Evolutionary conservation across 2,797 vertebrate species (phyloP), one percentile per base, ranked within the genome.

Genomic region (Malacoraja senta): DNA sequence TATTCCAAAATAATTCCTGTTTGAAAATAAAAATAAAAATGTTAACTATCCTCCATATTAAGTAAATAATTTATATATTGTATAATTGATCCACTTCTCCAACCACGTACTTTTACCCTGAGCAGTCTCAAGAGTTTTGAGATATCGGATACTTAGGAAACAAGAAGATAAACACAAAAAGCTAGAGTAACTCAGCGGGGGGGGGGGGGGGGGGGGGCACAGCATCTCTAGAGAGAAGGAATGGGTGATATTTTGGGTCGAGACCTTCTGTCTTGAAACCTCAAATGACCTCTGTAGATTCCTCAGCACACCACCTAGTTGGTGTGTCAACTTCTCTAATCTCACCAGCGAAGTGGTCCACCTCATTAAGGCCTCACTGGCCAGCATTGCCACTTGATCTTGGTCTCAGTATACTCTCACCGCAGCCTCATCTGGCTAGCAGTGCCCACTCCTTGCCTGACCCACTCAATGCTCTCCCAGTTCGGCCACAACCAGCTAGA

Each of bases 1-100:
- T 98, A 99, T 94, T 99, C 99, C 95, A 99, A 95, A 95, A 98
- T 97, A 94, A 99, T 98, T 93, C 98, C 98, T 99, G 94, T 32
- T 8, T 8, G 77, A 71, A 94, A 38, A 8, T 77, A 93, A 93
- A 29, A 53, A 21, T 19, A 79, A 38, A 65, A 12, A 35, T n/a
- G 26, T 65, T 91, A 1, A 91, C 17, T 61, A 53, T 15, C 77
- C 72, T 76, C 19, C 17, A 19, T 65, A 93, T 58, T 93, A 8
- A 63, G 78, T 58, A 63, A 80, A n/a, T 53, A n/a, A 79, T 7
- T 17, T 13, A n/a, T 17, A 35, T 19, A 68, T 88, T 35, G 32
- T 63, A 68, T 35, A 35, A 21, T 10, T 21, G 3, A 61, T 63
- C 1, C 61, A 63, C 17, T 63, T 15, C 61, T 88, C 35, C 38